Evolutionary conservation across 2,797 vertebrate genomes (phyloP).

Genomic region (Anguilla obscura): DNA sequence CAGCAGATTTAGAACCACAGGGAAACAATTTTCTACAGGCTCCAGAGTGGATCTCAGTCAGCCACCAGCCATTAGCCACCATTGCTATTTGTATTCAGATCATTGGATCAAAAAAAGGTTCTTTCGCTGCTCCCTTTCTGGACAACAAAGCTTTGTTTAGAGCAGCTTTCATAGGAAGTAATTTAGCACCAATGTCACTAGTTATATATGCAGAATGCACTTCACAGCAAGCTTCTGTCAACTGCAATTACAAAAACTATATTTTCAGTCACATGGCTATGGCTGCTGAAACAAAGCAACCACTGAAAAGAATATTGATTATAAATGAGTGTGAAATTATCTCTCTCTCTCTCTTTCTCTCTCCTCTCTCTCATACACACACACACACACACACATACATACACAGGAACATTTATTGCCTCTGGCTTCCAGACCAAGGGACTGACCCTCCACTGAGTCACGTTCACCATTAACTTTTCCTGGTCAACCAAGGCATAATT

Average conservation of each 20-base stretch:
- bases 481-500: too few relatives aligned
- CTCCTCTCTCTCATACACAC: neutral
- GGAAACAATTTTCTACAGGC: neutral
- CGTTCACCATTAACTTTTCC: too few relatives aligned
- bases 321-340: neutral
- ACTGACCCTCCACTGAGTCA: too few relatives aligned
- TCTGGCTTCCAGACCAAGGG: too few relatives aligned
- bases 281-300: conserved; percentile 13
- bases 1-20: neutral
- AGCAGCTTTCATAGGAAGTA: conserved; percentile 34
- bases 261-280: conserved; percentile 26
- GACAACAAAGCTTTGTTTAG: neutral
- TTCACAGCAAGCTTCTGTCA: conserved; percentile 24
- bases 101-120: conserved; percentile 22
- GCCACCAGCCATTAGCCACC: conserved; percentile 1
- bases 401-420: neutral
- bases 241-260: conserved; percentile 32
- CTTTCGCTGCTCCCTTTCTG: neutral
- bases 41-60: neutral
- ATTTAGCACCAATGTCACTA: conserved; percentile 27
- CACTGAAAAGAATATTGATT: conserved; percentile 13
- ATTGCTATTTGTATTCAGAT: conserved; percentile 29
- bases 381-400: conserved; percentile 6
- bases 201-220: conserved; percentile 24
- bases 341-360: neutral